A percentile compares a stretch with the other conserved stretches of the same genome.
phyloP scores from a whole-genome alignment of 1,140 invertebrate genomes.

The Thaumetopoea pityocampa region DNA sequence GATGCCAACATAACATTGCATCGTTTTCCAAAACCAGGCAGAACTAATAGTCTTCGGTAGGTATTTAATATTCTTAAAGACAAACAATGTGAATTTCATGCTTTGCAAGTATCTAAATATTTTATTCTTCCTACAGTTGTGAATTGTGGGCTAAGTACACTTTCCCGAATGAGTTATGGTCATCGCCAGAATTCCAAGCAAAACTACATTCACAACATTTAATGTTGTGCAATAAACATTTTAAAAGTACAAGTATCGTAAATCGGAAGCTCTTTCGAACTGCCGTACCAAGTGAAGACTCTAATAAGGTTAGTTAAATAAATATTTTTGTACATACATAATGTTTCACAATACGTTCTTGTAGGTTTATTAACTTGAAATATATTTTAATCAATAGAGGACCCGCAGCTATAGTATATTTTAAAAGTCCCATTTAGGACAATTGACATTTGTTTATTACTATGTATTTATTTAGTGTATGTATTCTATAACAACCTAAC shows the following conservation, averaged over 20 bases:
- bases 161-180: neutral
- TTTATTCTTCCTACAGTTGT: conserved; percentile 1
- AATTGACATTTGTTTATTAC: too few relatives aligned
- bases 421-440: too few relatives aligned
- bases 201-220: neutral
- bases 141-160: neutral
- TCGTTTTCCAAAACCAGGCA: neutral
- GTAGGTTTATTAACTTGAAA: neutral
- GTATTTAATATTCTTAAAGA: neutral
- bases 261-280: too few relatives aligned
- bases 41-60: neutral
- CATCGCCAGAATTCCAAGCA: neutral
- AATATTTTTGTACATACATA: neutral
- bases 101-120: neutral
- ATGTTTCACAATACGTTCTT: neutral
- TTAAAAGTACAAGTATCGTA: neutral
- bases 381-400: too few relatives aligned
- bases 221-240: neutral
- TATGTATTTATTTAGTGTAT: too few relatives aligned
- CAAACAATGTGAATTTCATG: neutral
- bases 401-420: too few relatives aligned
- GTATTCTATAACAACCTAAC: too few relatives aligned
- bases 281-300: too few relatives aligned
- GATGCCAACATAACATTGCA: neutral
- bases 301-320: neutral